Conservation (phyloP, 2,797 vertebrate species). For the Schizothorax lantsangensis region DNA sequence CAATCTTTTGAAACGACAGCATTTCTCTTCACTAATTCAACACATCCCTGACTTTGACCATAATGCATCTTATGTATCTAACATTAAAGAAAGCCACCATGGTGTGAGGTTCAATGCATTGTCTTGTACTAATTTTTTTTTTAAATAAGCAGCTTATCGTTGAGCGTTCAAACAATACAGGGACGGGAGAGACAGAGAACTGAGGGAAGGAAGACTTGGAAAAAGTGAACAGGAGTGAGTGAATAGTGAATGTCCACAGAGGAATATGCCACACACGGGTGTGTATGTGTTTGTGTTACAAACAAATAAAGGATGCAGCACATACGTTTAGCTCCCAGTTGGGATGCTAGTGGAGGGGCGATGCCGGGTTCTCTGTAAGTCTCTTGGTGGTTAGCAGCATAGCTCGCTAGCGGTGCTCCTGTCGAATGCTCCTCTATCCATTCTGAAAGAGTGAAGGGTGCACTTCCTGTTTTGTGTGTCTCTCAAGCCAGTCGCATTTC, state of each 20-base stretch:
- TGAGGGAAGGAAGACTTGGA: constrained; percentile 32
- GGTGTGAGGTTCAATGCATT: constrained; percentile 1
- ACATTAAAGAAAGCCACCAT: background rate
- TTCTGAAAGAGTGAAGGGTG: constrained; percentile 82
- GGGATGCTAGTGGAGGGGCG: constrained; percentile 72
- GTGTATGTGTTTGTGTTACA: constrained; percentile 33
- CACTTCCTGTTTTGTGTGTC: constrained; percentile 68
- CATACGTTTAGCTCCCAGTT: constrained; percentile 81
- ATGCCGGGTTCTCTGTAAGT: constrained; percentile 87
- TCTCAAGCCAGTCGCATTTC: constrained; percentile 51
- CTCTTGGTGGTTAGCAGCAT: constrained; percentile 89
- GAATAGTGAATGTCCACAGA: constrained; percentile 43
- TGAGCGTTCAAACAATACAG: constrained; percentile 25
- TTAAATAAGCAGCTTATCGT: constrained; percentile 8
- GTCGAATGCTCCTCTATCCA: constrained; percentile 93
- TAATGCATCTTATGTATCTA: constrained; percentile 5
- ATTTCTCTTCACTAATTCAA: constrained; percentile 20
- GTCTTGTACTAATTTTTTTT: too few relatives aligned
- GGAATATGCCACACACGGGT: constrained; percentile 27
- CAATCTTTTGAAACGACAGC: constrained; percentile 15
- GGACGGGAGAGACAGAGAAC: constrained; percentile 20
- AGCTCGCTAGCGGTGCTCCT: constrained; percentile 87
- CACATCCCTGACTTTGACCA: constrained; percentile 29
- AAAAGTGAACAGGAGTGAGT: constrained; percentile 45
- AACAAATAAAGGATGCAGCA: constrained; percentile 56